A percentile compares a stretch with the other conserved stretches of the same genome.
Conservation (phyloP, 2,888 invertebrate species). For the Calliphora vomitoria region DNA sequence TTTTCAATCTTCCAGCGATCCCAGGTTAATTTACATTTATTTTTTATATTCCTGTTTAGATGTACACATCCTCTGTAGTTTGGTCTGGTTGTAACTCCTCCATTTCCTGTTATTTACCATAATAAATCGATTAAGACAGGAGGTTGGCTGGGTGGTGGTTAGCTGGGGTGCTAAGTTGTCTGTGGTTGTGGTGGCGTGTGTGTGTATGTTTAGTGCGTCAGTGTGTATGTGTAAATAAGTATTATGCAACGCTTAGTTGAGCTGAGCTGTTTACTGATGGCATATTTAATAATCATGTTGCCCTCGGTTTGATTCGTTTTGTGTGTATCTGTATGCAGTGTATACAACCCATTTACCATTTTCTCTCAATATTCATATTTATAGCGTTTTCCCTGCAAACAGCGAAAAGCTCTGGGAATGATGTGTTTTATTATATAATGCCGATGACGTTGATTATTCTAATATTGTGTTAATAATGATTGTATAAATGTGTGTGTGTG, state of each 20-base stretch:
- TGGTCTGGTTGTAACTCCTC: slow-evolving; percentile 52
- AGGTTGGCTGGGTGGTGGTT: slow-evolving; percentile 60
- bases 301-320: slow-evolving; percentile 41
- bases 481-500: slow-evolving; percentile 12
- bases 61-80: slow-evolving; percentile 8
- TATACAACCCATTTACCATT: slow-evolving; percentile 20
- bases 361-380: neutral
- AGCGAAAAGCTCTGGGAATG: slow-evolving; percentile 51
- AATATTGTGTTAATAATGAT: slow-evolving; percentile 73
- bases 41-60: slow-evolving; percentile 1
- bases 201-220: slow-evolving; percentile 24
- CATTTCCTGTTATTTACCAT: slow-evolving; percentile 74
- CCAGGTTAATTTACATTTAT: slow-evolving; percentile 67
- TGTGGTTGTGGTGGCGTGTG: slow-evolving; percentile 58
- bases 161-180: slow-evolving; percentile 68
- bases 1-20: slow-evolving; percentile 33
- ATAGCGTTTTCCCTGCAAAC: slow-evolving; percentile 6
- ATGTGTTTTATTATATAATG: slow-evolving; percentile 71
- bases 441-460: slow-evolving; percentile 76
- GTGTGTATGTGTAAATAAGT: slow-evolving; percentile 11
- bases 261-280: slow-evolving; percentile 61
- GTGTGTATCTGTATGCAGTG: neutral
- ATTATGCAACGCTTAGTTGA: slow-evolving; percentile 40
- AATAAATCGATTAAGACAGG: slow-evolving; percentile 75
- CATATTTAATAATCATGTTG: slow-evolving; percentile 75